Evolutionary conservation across 2,797 vertebrate genomes (phyloP).

Genomic region (Psittacula derbiana): DNA sequence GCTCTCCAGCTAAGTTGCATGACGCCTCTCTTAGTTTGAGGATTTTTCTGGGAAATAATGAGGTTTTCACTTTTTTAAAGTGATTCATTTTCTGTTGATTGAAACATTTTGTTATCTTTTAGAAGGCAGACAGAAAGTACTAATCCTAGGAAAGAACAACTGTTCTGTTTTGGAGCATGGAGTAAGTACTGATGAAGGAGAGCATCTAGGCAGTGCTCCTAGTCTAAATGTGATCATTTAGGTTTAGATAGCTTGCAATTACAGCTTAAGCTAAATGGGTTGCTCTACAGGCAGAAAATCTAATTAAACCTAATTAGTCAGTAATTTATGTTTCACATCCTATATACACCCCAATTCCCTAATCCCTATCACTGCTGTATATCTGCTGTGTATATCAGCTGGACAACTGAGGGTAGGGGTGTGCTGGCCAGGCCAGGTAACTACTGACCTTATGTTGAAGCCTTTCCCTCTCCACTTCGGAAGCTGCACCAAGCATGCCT

Average conservation of each 20-base stretch:
- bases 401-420: neutral
- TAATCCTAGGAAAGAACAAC: neutral
- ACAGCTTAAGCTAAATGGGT: neutral
- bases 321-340: neutral
- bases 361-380: neutral
- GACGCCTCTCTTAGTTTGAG: neutral
- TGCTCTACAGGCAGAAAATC: neutral
- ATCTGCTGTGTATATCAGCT: neutral
- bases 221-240: neutral
- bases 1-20: neutral
- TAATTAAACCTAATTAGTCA: neutral
- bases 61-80: neutral
- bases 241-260: neutral
- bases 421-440: neutral
- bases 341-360: neutral
- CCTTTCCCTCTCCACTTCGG: neutral
- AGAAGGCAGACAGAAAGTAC: neutral
- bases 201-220: neutral
- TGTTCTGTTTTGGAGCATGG: neutral
- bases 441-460: rapidly evolving
- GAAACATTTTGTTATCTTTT: neutral
- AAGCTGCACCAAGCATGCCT: neutral
- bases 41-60: neutral
- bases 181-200: neutral
- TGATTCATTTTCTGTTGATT: neutral